Evolutionary conservation across 2,113 vertebrate species (phyloP), one percentile per base, ranked within the genome.

Genomic region (Oreochromis aureus): DNA sequence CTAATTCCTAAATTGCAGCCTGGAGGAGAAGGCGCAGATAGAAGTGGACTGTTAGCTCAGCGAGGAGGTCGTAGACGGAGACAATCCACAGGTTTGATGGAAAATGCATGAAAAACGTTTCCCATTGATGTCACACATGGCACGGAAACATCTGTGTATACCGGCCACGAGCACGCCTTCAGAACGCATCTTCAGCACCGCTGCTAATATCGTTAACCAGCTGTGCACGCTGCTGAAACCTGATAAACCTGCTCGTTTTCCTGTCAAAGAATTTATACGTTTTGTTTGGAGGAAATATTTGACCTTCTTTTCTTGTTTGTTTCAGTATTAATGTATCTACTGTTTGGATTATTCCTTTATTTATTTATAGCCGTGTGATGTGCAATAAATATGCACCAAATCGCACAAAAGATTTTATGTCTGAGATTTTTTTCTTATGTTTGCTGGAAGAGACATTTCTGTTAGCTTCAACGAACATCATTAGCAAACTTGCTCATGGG

Each of bases 391-490:
- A 32, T 19, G 16, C 16, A 0, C 1, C 3, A 61, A 61, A 61
- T 61, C 2, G 8, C 30, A 61, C 30, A 61, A 61, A 34, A 34
- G 16, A 61, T 9, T 61, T 32, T 34, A 32, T 61, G 58, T 61
- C 58, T 2, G 16, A 34, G 1, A 61, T 34, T 18, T 61, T 34
- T 61, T 32, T 18, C 1, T 34, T 61, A 34, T 61, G 30, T 34
- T 61, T 1, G 1, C 30, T 61, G 58, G 30, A 34, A 34, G 15
- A 61, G 8, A 61, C 30, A 61, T 61, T 61, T 61, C 58, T 61
- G 58, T 61, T 61, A 0, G 58, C 58, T 1, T 61, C 58, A 61
- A 1, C 2, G 1, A 61, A 61, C 58, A 61, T 61, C 32, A 32
- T 61, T 61, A 61, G 8, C 8, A 34, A 61, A 18, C 16, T 61